Percentiles rank a stretch among this genome's conserved stretches.
phyloP scores from a whole-genome alignment of 2,113 vertebrate species.

The Nothocercus nigrocapillus region DNA sequence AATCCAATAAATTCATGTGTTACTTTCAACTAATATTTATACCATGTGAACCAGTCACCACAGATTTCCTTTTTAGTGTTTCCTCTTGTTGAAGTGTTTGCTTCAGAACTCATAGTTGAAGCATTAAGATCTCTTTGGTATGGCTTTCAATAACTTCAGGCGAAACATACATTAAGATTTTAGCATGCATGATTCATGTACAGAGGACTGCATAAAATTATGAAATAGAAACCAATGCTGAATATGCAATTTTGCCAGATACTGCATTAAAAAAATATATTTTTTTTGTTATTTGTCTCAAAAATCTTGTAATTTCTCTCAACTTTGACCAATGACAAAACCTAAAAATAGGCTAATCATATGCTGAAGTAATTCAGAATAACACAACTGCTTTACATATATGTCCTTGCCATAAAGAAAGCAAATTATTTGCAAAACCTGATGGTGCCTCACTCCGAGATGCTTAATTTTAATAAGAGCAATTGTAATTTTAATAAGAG shows the following conservation, averaged over 20 bases:
- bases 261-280: background rate
- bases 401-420: background rate
- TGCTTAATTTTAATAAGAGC: background rate
- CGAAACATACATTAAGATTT: background rate
- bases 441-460: background rate
- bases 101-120: background rate
- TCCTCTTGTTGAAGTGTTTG: background rate
- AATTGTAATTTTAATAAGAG: background rate
- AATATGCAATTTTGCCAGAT: background rate
- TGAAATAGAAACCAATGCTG: background rate
- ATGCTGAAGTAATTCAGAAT: background rate
- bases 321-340: background rate
- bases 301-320: background rate
- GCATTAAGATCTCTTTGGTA: background rate
- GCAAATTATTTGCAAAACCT: background rate
- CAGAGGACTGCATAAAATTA: background rate
- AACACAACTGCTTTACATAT: background rate
- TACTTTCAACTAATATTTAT: background rate
- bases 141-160: background rate
- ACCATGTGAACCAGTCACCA: fast-evolving
- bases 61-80: fast-evolving
- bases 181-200: background rate
- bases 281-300: background rate
- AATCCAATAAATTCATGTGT: background rate
- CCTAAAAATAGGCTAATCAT: background rate